Percentiles rank a stretch among this genome's conserved stretches.
These are phyloP conservation scores for Hyla sarda DNA, from an alignment of 2,113 vertebrate genomes.

Conservation along the genomic window DNA sequence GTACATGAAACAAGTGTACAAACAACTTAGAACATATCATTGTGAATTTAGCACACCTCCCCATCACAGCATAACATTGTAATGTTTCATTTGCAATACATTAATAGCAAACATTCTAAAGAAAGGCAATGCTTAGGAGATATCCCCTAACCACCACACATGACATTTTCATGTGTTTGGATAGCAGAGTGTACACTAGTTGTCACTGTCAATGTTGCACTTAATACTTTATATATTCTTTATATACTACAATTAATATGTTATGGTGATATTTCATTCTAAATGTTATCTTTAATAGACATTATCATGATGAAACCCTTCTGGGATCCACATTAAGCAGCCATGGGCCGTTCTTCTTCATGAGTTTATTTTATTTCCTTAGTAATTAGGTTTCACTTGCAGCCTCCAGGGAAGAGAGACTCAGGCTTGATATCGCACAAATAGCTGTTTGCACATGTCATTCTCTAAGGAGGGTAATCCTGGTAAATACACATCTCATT, in stretches of 20 bases:
- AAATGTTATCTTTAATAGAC: neutral
- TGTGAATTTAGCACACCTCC: no score
- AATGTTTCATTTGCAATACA: no score
- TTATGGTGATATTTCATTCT: neutral
- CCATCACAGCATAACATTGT: no score
- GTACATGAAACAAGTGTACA: no score
- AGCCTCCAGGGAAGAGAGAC: neutral
- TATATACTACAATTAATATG: neutral
- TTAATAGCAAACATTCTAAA: no score
- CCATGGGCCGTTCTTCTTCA: slow-evolving; percentile 15
- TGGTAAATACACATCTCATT: slow-evolving; percentile 61
- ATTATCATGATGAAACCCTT: neutral
- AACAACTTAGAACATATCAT: no score
- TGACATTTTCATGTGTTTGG: neutral
- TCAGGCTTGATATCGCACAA: slow-evolving; percentile 54
- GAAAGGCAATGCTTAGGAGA: no score
- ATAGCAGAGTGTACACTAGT: neutral
- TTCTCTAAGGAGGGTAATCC: slow-evolving; percentile 58
- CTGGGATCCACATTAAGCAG: neutral
- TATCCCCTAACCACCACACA: no score
- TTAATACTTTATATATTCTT: neutral
- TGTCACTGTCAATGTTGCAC: neutral
- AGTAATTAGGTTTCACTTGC: slow-evolving; percentile 55
- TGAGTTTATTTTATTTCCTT: slow-evolving; percentile 19
- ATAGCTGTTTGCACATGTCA: slow-evolving; percentile 52